These are phyloP conservation scores for Sternarchorhynchus goeldii DNA, from an alignment of 2,797 vertebrate species.

Conservation along the genomic window DNA sequence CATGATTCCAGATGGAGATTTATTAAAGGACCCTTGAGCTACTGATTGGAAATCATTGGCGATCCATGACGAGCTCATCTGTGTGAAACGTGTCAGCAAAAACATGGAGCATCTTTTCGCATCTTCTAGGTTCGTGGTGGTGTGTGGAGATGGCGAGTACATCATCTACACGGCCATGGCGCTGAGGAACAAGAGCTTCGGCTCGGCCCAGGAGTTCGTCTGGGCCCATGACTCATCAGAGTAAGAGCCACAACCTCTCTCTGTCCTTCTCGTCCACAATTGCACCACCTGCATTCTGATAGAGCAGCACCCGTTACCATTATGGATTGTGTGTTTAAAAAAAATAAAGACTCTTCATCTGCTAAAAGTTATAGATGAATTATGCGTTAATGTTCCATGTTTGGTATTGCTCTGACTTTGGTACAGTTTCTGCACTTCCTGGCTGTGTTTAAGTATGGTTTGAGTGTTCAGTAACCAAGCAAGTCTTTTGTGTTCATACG, in stretches of 20 bases:
- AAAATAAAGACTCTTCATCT: no score
- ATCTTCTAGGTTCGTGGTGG: conserved; percentile 89
- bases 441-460: not conserved
- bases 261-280: not conserved
- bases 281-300: not conserved
- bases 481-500: not conserved
- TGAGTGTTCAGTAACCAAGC: not conserved
- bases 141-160: conserved; percentile 89
- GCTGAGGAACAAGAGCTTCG: conserved; percentile 97
- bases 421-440: not conserved
- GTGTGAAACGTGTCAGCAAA: no score
- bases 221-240: conserved; percentile 99
- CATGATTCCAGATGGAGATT: no score
- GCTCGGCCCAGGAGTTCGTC: conserved; percentile 95
- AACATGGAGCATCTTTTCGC: no score
- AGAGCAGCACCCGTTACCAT: not conserved
- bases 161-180: conserved; percentile 95
- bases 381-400: not conserved
- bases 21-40: no score
- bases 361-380: no score
- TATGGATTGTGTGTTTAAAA: not conserved
- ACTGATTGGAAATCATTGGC: no score
- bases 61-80: no score
- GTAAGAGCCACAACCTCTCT: conserved; percentile 75
- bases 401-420: not conserved